phyloP scores from a whole-genome alignment of 1,140 invertebrate genomes.

The Bombus picipes region DNA sequence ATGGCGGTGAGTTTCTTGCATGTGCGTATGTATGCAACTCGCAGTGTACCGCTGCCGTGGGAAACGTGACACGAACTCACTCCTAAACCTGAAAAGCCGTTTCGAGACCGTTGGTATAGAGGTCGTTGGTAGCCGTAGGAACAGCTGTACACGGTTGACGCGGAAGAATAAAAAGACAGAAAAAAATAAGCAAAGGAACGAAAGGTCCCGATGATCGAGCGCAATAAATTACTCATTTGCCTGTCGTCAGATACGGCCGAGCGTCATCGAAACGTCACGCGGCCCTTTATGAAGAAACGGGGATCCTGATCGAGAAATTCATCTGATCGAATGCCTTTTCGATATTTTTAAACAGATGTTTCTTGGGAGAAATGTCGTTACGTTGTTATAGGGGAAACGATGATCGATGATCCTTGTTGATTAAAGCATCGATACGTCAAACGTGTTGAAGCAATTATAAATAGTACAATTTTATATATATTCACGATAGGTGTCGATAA shows the following conservation, averaged over 20 bases:
- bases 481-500: background rate
- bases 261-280: conserved; percentile 38
- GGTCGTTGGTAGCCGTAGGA: conserved; percentile 40
- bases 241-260: conserved; percentile 38
- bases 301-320: conserved; percentile 23
- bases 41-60: conserved; percentile 56
- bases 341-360: conserved; percentile 6
- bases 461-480: background rate
- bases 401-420: conserved; percentile 24
- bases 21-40: conserved; percentile 56
- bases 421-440: background rate
- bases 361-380: background rate
- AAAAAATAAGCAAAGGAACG: background rate
- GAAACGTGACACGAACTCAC: conserved; percentile 64
- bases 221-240: conserved; percentile 69
- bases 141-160: background rate
- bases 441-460: background rate
- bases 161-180: background rate
- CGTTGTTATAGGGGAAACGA: background rate
- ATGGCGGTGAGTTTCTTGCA: conserved; percentile 54
- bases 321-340: conserved; percentile 4
- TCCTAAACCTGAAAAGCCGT: conserved; percentile 65
- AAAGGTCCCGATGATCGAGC: conserved; percentile 8
- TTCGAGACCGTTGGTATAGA: conserved; percentile 64
- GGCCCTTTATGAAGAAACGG: conserved; percentile 26